A percentile compares a stretch with the other conserved stretches of the same genome.
Conservation (phyloP, 2,888 invertebrate species). For the Ecliptopera silaceata region DNA sequence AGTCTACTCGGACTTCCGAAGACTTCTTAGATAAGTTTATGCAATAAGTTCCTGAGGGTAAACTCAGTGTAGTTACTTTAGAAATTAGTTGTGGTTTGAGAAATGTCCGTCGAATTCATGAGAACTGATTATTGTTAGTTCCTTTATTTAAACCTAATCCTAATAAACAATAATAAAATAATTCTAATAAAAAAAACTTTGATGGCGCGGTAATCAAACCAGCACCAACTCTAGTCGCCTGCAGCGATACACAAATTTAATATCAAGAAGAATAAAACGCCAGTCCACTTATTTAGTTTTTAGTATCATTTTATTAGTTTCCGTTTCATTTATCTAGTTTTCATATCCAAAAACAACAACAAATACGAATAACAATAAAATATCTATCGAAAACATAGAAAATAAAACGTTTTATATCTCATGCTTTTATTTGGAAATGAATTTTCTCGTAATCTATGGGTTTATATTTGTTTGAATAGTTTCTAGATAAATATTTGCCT, state of each 20-base stretch:
- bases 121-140: neutral
- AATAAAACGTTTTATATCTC: constrained; percentile 50
- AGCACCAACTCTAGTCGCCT: too few relatives aligned
- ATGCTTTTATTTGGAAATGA: constrained; percentile 29
- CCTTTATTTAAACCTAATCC: too few relatives aligned
- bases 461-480: constrained; percentile 7
- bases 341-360: neutral
- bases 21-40: constrained; percentile 8
- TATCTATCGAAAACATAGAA: constrained; percentile 38
- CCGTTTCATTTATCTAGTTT: neutral
- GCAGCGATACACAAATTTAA: neutral
- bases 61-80: neutral
- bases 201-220: too few relatives aligned
- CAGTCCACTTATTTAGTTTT: neutral
- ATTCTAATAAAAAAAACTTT: too few relatives aligned
- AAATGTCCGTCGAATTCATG: neutral
- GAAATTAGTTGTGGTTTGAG: neutral
- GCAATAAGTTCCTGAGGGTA: constrained; percentile 5
- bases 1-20: constrained; percentile 12
- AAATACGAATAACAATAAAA: constrained; percentile 13
- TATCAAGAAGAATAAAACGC: neutral
- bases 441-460: constrained; percentile 24
- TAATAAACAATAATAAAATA: too few relatives aligned
- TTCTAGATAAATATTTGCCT: too few relatives aligned
- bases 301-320: neutral